Conservation (phyloP, 2,113 vertebrate genomes). For the Herpailurus yagouaroundi region DNA sequence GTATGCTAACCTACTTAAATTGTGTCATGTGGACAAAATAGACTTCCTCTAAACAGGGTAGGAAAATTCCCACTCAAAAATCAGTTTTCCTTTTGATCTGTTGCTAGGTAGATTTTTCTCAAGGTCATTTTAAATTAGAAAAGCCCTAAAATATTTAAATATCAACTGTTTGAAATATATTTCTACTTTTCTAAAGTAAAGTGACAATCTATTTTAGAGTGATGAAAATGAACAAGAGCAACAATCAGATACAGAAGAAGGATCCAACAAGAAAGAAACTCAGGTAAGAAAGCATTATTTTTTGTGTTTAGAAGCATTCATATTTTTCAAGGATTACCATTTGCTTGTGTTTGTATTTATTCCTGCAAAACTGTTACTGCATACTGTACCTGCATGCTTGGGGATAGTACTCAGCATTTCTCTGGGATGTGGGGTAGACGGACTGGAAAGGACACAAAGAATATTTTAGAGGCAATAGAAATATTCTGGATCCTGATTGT, state of each 20-base stretch:
- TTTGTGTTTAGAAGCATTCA: background rate
- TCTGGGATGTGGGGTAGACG: background rate
- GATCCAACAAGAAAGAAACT: conserved; percentile 92
- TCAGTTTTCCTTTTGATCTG: background rate
- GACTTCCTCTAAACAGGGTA: background rate
- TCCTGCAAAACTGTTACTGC: background rate
- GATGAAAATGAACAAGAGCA: conserved; percentile 97
- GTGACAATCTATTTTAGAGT: conserved; percentile 86
- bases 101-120: conserved; percentile 16
- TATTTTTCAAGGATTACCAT: conserved; percentile 1
- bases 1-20: background rate
- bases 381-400: background rate
- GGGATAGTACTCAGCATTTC: background rate
- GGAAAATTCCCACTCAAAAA: conserved; percentile 17
- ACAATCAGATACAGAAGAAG: conserved; percentile 94
- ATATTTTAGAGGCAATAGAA: background rate
- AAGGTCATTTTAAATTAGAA: conserved; percentile 45
- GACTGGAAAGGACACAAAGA: background rate
- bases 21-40: background rate
- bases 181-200: conserved; percentile 52
- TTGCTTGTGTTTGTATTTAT: conserved; percentile 38
- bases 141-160: conserved; percentile 3
- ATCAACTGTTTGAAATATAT: background rate
- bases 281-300: conserved; percentile 87
- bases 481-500: conserved; percentile 17